Base-by-base conservation (phyloP, 2,888 invertebrate species). In the Drosophila falleni region DNA sequence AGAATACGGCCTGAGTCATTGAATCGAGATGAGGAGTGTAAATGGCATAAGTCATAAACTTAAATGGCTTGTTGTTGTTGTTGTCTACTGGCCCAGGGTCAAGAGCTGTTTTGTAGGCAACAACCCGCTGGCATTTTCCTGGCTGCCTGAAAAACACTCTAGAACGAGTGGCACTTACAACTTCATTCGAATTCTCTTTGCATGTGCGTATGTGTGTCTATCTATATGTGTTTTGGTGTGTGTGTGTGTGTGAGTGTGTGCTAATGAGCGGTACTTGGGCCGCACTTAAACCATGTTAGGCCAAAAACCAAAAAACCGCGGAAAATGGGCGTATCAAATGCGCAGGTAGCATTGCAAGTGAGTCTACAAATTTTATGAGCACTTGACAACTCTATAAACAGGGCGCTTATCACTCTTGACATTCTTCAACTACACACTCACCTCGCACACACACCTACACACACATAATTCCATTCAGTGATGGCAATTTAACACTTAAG, bases 321-420 rank as follows among this genome's bases (percentile, higher is more conserved):
- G 56, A 59, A 71, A 79, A 61, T 64, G 50, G 78, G 89, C 81
- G 78, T 78, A 80, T 50, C 68, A 75, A 66, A 70, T 67, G 62
- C 37, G 42, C 63, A 80, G 81, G 79, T 74, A 85, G 78, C 64
- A 23, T 8, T 29, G 59, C 65, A 49, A 23, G 53, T 64, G 41
- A 66, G 54, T 63, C 59, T 63, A 58, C 55, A 39, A 58, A 60
- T 86, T 82, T 82, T 72, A 88, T 80, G 80, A 80, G 70, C 78
- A 71, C 84, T 87, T 87, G 84, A 87, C 84, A 83, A 71, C 81
- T 87, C 89, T 74, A 83, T 89, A 75, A 88, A 75, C 87, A 63
- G 51, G 78, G 65, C 71, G 87, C 71, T 89, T 89, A 84, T 88
- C 58, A 65, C 64, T 55, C 60, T 67, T 76, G 64, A 71, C 80